Percentiles rank a stretch among this genome's conserved stretches.
Evolutionary conservation across 2,797 vertebrate species (phyloP).

Genomic region (Enteromius viviparus): DNA sequence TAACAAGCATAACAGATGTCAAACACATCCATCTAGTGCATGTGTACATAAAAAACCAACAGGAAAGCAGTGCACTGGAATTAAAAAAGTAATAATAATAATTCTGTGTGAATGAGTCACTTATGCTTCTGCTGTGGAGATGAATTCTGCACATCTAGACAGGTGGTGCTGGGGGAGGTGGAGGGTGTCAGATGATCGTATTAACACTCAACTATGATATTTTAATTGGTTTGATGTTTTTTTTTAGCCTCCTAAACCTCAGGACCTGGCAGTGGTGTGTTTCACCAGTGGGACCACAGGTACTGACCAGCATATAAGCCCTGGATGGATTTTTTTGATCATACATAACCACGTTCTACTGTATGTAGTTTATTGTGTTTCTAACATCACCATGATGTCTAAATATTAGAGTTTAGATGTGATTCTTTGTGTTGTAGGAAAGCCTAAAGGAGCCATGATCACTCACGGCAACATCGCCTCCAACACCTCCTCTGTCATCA

Average conservation of each 20-base stretch:
- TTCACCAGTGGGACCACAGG: conserved; percentile 81
- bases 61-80: background rate
- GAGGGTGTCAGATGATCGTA: background rate
- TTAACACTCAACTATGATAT: background rate
- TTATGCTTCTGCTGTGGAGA: background rate
- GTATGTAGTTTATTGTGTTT: background rate
- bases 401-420: background rate
- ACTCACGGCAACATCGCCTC: conserved; percentile 86
- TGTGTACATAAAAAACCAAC: background rate
- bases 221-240: background rate
- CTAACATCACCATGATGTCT: background rate
- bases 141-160: background rate
- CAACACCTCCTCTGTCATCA: conserved; percentile 85
- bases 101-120: background rate
- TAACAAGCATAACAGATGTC: background rate
- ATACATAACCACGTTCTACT: background rate
- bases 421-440: conserved; percentile 68
- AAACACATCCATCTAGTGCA: background rate
- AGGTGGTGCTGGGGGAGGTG: conserved; percentile 10
- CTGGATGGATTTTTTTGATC: background rate
- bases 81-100: background rate
- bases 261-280: conserved; percentile 84
- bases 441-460: conserved; percentile 87
- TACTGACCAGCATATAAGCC: conserved; percentile 53
- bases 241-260: conserved; percentile 76